Evolutionary conservation across 2,888 invertebrate species (phyloP).

Genomic region (Drosophila prostipennis): DNA sequence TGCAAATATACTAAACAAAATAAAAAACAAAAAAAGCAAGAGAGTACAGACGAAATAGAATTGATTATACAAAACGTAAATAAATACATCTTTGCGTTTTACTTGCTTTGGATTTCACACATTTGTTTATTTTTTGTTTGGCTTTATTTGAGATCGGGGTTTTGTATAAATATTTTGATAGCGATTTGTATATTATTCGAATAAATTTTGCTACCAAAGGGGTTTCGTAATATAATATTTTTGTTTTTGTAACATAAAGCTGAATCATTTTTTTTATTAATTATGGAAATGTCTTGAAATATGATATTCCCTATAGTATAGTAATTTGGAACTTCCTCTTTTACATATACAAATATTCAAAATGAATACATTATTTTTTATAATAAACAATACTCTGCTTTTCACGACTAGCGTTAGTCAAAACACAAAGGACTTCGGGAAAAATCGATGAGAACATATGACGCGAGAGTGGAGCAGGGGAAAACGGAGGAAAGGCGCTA

Average conservation of each 20-base stretch:
- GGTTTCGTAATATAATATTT: background rate
- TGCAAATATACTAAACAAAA: slow-evolving; percentile 12
- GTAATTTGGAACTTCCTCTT: too few relatives aligned
- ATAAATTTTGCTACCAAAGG: background rate
- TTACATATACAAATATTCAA: too few relatives aligned
- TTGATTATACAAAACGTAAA: slow-evolving; percentile 31
- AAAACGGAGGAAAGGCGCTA: background rate
- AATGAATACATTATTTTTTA: too few relatives aligned
- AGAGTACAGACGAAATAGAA: slow-evolving; percentile 14
- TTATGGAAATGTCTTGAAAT: too few relatives aligned
- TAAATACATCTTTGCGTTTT: slow-evolving; percentile 30
- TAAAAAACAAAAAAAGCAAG: slow-evolving; percentile 8
- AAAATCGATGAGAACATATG: slow-evolving; percentile 61
- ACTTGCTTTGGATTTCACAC: slow-evolving; percentile 36
- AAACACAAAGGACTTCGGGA: slow-evolving; percentile 22
- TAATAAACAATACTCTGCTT: too few relatives aligned
- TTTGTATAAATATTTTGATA: too few relatives aligned
- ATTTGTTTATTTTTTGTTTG: slow-evolving; percentile 31
- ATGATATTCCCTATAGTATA: too few relatives aligned
- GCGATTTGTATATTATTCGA: background rate
- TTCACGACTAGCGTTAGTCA: slow-evolving; percentile 5
- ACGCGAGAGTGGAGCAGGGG: background rate
- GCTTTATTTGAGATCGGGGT: background rate
- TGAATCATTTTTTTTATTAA: background rate
- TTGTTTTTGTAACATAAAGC: background rate